Evolutionary conservation across 92 coral and sea anemone species (phyloP).

Genomic region (Epizoanthus scotinus): DNA sequence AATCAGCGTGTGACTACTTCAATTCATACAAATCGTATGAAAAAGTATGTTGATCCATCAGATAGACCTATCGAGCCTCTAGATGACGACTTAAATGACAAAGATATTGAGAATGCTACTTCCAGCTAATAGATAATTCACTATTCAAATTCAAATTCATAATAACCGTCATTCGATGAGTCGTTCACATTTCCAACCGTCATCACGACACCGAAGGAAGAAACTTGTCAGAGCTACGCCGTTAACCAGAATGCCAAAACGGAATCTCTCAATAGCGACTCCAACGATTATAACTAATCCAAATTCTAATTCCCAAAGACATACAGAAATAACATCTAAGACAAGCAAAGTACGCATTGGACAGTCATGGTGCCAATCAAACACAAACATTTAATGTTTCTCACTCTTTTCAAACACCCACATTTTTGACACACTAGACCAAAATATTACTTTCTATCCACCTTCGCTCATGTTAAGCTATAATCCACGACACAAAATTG

Average conservation of each 20-base stretch:
- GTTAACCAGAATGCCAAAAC: no score
- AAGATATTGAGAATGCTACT: conserved; percentile 4
- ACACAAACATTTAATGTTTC: neutral
- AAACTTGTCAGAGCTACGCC: no score
- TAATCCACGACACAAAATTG: neutral
- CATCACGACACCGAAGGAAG: conserved; percentile 4
- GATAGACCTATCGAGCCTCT: conserved; percentile 20
- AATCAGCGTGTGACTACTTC: neutral
- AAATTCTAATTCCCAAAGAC: neutral
- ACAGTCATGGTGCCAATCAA: neutral
- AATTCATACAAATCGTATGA: conserved; percentile 20
- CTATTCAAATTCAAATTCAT: no score
- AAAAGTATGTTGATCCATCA: conserved; percentile 27
- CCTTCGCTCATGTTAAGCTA: conserved; percentile 14
- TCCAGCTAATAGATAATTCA: neutral
- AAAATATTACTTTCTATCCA: conserved; percentile 7
- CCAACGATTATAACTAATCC: no score
- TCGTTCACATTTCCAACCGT: no score
- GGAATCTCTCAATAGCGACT: no score
- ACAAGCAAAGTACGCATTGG: no score
- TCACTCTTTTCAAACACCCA: neutral
- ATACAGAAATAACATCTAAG: neutral
- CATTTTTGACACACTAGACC: neutral
- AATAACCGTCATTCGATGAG: no score
- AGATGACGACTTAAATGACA: conserved; percentile 7